phyloP scores from a whole-genome alignment of 2,797 vertebrate genomes.

The Rhynchotus rufescens region DNA sequence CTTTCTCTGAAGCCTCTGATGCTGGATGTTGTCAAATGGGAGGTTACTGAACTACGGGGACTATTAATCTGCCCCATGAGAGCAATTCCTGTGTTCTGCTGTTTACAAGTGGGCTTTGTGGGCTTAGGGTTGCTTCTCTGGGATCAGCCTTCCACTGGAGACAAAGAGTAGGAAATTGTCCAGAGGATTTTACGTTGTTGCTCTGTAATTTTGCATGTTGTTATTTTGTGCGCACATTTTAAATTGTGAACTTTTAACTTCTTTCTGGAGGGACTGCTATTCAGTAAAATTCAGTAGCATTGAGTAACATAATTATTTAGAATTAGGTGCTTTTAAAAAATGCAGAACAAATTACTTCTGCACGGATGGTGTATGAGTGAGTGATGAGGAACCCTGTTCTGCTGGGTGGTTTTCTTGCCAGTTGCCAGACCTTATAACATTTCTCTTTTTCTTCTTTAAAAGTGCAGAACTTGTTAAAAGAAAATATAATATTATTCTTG shows the following conservation, averaged over 20 bases:
- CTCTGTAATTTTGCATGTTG: conserved; percentile 51
- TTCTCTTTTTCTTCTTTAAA: not conserved
- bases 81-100: conserved; percentile 48
- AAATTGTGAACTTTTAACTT: conserved; percentile 32
- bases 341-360: not conserved
- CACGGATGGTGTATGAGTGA: not conserved
- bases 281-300: not conserved
- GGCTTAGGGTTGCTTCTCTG: conserved; percentile 40
- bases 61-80: conserved; percentile 56
- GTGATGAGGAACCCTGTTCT: not conserved
- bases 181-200: conserved; percentile 49
- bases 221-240: conserved; percentile 3
- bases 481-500: not conserved
- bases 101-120: conserved; percentile 59
- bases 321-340: conserved; percentile 42
- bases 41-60: conserved; percentile 65
- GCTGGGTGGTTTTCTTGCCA: not conserved
- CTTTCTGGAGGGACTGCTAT: not conserved
- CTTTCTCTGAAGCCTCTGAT: conserved; percentile 56
- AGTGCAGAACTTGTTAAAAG: not conserved
- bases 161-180: conserved; percentile 31
- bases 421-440: not conserved
- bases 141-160: conserved; percentile 33
- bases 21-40: conserved; percentile 59
- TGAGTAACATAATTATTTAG: conserved; percentile 5